A percentile compares a stretch with the other conserved stretches of the same genome.
These are phyloP conservation scores for Melanerpes aurifrons DNA, from an alignment of 2,113 vertebrate species.

Conservation along the genomic window DNA sequence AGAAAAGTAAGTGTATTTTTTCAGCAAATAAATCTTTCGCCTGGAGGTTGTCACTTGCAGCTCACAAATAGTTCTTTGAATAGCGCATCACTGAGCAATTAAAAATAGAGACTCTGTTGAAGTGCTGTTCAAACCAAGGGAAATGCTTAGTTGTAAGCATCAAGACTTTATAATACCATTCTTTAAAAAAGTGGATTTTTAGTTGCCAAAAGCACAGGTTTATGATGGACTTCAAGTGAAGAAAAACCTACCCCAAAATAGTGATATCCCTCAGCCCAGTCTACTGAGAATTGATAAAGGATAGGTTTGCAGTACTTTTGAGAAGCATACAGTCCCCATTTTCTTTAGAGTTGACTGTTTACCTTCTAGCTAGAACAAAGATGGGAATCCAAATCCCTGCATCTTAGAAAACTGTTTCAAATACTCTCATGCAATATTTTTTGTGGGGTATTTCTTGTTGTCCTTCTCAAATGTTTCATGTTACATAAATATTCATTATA, in stretches of 20 bases:
- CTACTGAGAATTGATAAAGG: background rate
- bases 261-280: rapidly evolving
- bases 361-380: background rate
- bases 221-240: background rate
- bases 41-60: background rate
- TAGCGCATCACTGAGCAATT: background rate
- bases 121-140: background rate
- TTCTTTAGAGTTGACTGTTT: background rate
- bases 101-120: background rate
- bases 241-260: background rate
- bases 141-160: background rate
- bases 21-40: background rate
- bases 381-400: background rate
- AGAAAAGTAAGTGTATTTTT: background rate
- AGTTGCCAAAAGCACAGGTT: background rate
- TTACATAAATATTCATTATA: background rate
- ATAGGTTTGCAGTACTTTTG: background rate
- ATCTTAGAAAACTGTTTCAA: background rate
- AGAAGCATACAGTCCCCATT: background rate
- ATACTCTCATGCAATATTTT: background rate
- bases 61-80: background rate
- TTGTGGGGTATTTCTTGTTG: background rate
- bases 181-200: background rate
- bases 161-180: background rate
- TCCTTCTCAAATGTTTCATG: background rate